Evolutionary conservation across 2,888 invertebrate genomes (phyloP), one percentile per base, ranked within the genome.

Genomic region (Morpho deidamia): DNA sequence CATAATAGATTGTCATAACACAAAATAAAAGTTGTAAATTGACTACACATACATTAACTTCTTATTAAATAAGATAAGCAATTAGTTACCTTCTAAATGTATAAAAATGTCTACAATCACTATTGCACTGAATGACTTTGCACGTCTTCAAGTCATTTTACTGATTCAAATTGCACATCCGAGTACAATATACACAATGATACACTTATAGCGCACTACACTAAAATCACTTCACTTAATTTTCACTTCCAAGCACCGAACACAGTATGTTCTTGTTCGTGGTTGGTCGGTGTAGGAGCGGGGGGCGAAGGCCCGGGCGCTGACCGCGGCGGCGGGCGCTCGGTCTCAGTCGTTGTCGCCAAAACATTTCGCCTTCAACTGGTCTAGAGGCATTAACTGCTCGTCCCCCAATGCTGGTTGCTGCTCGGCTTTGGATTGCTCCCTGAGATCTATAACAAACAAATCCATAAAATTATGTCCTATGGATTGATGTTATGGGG

Each of bases 371-470:
- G 71, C 74, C 55, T 74, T 78, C 10, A 88, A 74, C 52, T 83
- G 78, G 0, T 66, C 66, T 0, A 90, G 74, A 0, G 90, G 79
- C 54, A 89, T 62, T 52, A 82, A 74, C 41, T 80, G 74, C 62
- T 89, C 90, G 60, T 81, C 78, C 8, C 83, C 86, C 0, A 85
- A 65, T 9, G 80, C 77, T 11, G 84, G 84, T 62, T 85, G 86
- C 62, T 80, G 81, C 54, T 87, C 85, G 1, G 83, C 70, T 43
- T 81, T 82, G 0, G 85, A 86, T 51, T 86, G 83, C 39, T 90
- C 89, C 8, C 90, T 72, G 7, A 90, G 67, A 38, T 84, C 90
- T 90, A 76, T 0, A 52, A 43, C 23, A 23, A 2, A 23, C 23
- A 23, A 23, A 23, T 23, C 23, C 23, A 23, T 14, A 2, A 4